Evolutionary conservation across 1,140 invertebrate genomes (phyloP), one percentile per base, ranked within the genome.

Genomic region (Hypothenemus hampei): DNA sequence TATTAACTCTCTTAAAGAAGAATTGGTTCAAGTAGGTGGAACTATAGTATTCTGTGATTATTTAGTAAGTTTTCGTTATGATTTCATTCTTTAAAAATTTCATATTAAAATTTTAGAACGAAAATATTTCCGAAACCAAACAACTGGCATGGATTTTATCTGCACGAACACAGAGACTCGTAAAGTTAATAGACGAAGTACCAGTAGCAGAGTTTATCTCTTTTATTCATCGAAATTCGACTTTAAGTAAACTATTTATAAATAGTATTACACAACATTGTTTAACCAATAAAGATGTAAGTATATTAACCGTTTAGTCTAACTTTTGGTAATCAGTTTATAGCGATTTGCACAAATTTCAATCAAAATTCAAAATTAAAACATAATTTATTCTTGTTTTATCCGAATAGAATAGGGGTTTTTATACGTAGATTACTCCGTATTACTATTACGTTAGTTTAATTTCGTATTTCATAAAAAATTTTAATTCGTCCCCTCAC

Each of bases 141-240:
- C 81, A 86, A 50, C 71, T 90, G 24, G 81, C 82, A 0, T 91
- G 87, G 86, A 69, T 91, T n/a, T 69, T 91, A 16, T 78, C 83
- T 1, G 84, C 86, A 64, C 80, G 89, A 60, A 80, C 86, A 0
- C 75, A 81, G 59, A 78, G 85, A 18, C 72, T 89, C 0, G 78
- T 91, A 10, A 70, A 75, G 23, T 68, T 84, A 4, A 76, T 76
- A 0, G 69, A 73, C 35, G 84, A 81, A 61, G 72, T 78, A n/a
- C 84, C 84, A 0, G 78, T 85, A 1, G 75, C 75, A 22, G 82
- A 86, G 65, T 78, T 87, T 55, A 67, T 77, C 43, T 77, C 79
- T 50, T 77, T 81, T 31, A 74, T 86, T 39, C 82, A 86, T 68
- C 67, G 75, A 48, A 85, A 84, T 63, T 67, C 81, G 3, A 75